Evolutionary conservation across 2,113 vertebrate genomes (phyloP).

Genomic region (Zosterops pallidus): DNA sequence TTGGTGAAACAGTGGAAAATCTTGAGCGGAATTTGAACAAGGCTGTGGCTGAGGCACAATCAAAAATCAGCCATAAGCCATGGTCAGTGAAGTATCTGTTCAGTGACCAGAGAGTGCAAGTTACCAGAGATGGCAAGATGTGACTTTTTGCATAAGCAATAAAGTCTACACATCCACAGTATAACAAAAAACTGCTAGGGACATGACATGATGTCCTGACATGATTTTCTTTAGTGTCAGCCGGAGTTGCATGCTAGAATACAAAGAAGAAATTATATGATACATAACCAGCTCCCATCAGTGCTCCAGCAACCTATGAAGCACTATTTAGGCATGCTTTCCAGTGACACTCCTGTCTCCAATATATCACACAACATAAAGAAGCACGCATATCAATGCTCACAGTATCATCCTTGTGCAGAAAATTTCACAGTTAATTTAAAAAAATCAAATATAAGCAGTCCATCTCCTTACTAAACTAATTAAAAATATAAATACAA

Average conservation of each 20-base stretch:
- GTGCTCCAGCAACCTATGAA: not conserved
- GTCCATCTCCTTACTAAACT: conserved; percentile 66
- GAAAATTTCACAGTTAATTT: conserved; percentile 68
- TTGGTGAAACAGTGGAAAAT: not conserved
- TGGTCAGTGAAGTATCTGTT: not conserved
- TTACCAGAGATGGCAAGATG: not conserved
- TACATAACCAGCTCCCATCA: not conserved
- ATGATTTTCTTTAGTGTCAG: not conserved
- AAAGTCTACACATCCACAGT: not conserved
- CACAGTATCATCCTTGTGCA: not conserved
- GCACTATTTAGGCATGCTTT: not conserved
- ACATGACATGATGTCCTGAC: not conserved
- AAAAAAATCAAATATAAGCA: conserved; percentile 69
- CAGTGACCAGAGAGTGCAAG: not conserved
- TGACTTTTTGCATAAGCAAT: not conserved
- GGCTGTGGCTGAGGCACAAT: not conserved
- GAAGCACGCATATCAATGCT: not conserved
- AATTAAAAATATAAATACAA: conserved; percentile 80
- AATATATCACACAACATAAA: not conserved
- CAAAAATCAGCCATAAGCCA: not conserved
- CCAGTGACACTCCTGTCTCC: not conserved
- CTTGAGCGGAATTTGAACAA: not conserved
- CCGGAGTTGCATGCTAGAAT: not conserved
- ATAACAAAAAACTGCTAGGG: not conserved
- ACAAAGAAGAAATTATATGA: not conserved